Evolutionary conservation across 1,140 invertebrate genomes (phyloP), one percentile per base, ranked within the genome.

Genomic region (Brachionus paranguensis): DNA sequence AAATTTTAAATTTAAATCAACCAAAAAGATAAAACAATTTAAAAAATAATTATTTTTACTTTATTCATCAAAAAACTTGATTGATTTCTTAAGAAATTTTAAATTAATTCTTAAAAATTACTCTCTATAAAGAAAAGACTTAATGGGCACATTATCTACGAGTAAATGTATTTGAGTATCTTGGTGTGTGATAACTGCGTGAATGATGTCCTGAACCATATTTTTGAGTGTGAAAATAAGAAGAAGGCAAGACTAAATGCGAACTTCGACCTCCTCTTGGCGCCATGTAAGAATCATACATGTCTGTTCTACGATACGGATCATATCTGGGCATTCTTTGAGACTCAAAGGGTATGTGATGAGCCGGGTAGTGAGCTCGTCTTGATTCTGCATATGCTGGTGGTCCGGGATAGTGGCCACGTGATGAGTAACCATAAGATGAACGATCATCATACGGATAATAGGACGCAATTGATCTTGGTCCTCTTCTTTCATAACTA

Each of bases 131-230:
- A 64, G 27, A 37, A 41, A 33, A 33, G 14, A 68, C 5, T 12
- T n/a, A 14, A 41, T 5, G 14, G 8, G n/a, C 1, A 50, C 20
- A 47, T 50, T 76, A 76, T 76, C 72, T 76, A 10, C 72, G 14
- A 12, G 20, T 50, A 47, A 76, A 76, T 37, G 72, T 7, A 47
- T 76, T 76, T 14, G 72, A 76, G 72, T 76, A 76, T 76, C 72
- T 74, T 74, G 70, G 70, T 17, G 43, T 10, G 17, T 43, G 24
- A 74, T 27, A 45, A 45, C 17, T 50, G 43, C 33, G 17, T 29
- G 45, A 24, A 27, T 76, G 72, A 29, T 50, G 72, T 12, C 72
- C 27, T 45, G 43, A 27, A 4, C 17, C 33, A 50, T 76, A 76
- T 50, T 76, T 76, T 50, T 20, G 45, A 76, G 20, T 24, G 27